phyloP scores from a whole-genome alignment of 2,797 vertebrate species.

The Sebastes trivittatus region DNA sequence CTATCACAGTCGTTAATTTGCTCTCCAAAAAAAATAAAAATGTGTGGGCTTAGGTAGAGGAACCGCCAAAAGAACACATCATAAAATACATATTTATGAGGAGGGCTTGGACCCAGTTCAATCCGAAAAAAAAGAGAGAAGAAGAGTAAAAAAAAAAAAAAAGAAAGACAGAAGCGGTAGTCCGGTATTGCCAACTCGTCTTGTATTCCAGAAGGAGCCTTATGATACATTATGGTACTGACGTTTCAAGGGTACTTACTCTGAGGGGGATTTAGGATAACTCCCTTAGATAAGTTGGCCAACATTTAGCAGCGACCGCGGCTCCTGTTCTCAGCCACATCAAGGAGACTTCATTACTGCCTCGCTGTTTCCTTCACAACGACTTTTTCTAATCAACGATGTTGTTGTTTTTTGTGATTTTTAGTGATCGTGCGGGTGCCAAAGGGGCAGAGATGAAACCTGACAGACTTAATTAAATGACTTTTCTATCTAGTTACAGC shows the following conservation, averaged over 20 bases:
- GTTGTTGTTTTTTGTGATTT: constrained; percentile 53
- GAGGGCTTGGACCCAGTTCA: constrained; percentile 62
- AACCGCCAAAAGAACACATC: constrained; percentile 48
- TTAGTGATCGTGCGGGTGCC: constrained; percentile 17
- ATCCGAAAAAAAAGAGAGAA: not conserved
- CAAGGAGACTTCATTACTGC: constrained; percentile 67
- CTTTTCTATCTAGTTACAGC: constrained; percentile 44
- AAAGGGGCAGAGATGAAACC: constrained; percentile 47
- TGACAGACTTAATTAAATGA: constrained; percentile 66
- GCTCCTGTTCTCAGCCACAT: constrained; percentile 58
- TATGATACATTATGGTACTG: constrained; percentile 74
- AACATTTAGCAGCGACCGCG: constrained; percentile 59
- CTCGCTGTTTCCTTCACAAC: constrained; percentile 16
- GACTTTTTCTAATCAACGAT: constrained; percentile 35
- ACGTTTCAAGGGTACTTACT: constrained; percentile 77
- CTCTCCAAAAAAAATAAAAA: not conserved
- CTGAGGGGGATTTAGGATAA: constrained; percentile 72
- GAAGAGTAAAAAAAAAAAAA: not conserved
- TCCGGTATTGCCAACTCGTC: constrained; percentile 64
- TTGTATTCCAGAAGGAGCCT: constrained; percentile 76
- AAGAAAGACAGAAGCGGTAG: constrained; percentile 21
- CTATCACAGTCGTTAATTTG: constrained; percentile 68
- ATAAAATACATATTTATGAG: constrained; percentile 74
- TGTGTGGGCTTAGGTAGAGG: constrained; percentile 32
- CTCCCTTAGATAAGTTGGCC: constrained; percentile 73